Base-by-base conservation (phyloP, 2,888 invertebrate species). In the Hydraecia micacea region DNA sequence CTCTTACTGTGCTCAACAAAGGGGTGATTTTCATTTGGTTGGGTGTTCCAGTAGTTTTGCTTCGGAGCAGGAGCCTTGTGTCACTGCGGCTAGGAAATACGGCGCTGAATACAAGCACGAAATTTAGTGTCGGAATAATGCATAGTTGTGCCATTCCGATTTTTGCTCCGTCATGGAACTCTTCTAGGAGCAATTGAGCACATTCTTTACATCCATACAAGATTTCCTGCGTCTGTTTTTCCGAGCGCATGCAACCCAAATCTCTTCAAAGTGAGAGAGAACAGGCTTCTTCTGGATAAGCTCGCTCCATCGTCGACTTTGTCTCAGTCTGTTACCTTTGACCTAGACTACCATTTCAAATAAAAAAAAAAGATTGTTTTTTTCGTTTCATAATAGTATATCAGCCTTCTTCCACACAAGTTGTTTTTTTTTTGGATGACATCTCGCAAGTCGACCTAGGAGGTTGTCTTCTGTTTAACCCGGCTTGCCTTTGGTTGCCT, bases 1-100 rank as follows among this genome's bases (percentile, higher is more conserved):
- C 79, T 84, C 77, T 90, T 89, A 87, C 55, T 18, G 21, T 11
- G 42, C 28, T 68, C 0, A 49, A 13, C 25, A 69, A 87, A 92
- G 87, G 85, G 88, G 63, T 80, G 75, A 81, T 80, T 85, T 87
- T 91, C 75, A 52, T 68, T 77, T 80, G 84, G 75, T 71, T 55
- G 3, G 36, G 36, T 25, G 75, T 77, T 68, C 52, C 18, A 9
- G 32, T 49, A 76, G 88, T 70, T 72, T 86, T 89, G 87, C 86
- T 85, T 73, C 72, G 70, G 78, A 80, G 86, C 86, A 86, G 91
- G 81, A 91, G 91, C 88, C 90, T 91, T 91, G 88, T 93, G 92
- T 93, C 93, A 92, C 89, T 92, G 93, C 89, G 92, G 92, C 89
- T 88, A 91, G 92, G 91, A 94, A 93, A 94, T 94, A 92, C 92